Conservation (phyloP, 2,113 vertebrate species). For the Chionis minor region DNA sequence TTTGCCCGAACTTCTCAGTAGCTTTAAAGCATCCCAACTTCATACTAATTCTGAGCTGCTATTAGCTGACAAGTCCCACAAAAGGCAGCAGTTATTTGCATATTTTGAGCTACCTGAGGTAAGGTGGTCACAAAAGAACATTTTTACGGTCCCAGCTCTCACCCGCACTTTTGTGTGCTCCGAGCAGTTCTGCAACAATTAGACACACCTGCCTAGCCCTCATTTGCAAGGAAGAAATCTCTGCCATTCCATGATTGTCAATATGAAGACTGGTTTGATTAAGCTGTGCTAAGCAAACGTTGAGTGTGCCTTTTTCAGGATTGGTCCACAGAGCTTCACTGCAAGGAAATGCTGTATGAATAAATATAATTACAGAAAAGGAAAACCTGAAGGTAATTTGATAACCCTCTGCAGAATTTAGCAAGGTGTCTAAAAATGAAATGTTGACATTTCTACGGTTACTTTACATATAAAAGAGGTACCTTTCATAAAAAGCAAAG, state of each 20-base stretch:
- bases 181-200: background rate
- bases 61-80: background rate
- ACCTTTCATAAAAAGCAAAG: slow-evolving; percentile 29
- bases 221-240: background rate
- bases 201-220: background rate
- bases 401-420: slow-evolving; percentile 46
- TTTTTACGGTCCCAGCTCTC: background rate
- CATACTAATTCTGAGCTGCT: background rate
- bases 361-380: slow-evolving; percentile 31
- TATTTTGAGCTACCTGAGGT: background rate
- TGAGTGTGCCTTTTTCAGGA: background rate
- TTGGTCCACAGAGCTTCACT: background rate
- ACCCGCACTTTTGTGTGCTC: background rate
- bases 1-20: background rate
- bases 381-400: slow-evolving; percentile 45
- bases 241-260: background rate
- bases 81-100: background rate
- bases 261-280: background rate
- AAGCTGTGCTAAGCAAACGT: slow-evolving; percentile 23
- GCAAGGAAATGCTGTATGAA: slow-evolving; percentile 7
- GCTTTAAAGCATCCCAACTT: background rate
- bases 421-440: slow-evolving; percentile 21
- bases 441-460: slow-evolving; percentile 44
- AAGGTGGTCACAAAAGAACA: background rate
- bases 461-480: slow-evolving; percentile 48